phyloP scores from a whole-genome alignment of 2,888 invertebrate genomes.

The Rapana venosa region DNA sequence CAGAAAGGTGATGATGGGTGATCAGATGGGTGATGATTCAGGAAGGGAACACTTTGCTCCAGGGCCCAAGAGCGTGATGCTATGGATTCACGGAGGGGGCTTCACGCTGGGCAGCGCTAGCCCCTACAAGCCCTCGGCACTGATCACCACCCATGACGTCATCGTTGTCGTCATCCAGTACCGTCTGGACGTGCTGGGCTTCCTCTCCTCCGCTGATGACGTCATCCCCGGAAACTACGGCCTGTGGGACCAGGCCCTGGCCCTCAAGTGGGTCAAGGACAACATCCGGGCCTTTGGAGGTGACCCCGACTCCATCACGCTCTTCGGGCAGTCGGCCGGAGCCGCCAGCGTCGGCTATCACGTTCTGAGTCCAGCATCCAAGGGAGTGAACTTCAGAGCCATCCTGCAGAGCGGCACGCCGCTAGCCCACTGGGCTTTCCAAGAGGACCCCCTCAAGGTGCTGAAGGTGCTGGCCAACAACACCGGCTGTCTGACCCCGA shows the following conservation, averaged over 20 bases:
- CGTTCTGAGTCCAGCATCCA: conserved; percentile 4
- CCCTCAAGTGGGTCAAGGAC: conserved; percentile 40
- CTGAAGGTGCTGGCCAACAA: conserved; percentile 7
- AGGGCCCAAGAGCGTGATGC: conserved; percentile 34
- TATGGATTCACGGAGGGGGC: conserved; percentile 41
- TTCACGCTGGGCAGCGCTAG: neutral
- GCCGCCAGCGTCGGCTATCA: conserved; percentile 38
- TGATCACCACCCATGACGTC: conserved; percentile 37
- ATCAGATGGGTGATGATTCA: too few species aligned
- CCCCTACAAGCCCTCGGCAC: neutral
- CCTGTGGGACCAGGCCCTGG: conserved; percentile 40
- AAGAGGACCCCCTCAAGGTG: neutral
- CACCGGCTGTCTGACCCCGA: neutral
- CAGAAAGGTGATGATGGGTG: too few species aligned
- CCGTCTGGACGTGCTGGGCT: conserved; percentile 41
- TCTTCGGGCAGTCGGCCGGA: conserved; percentile 39
- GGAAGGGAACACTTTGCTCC: neutral
- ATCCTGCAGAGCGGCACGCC: conserved; percentile 40
- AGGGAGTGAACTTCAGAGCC: conserved; percentile 23
- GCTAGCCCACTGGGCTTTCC: neutral
- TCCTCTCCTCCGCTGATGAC: conserved; percentile 38
- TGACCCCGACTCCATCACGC: conserved; percentile 34
- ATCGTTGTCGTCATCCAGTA: conserved; percentile 45
- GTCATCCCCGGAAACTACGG: conserved; percentile 38
- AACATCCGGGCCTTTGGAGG: conserved; percentile 44